A percentile compares a stretch with the other conserved stretches of the same genome.
Evolutionary conservation across 2,797 vertebrate genomes (phyloP).

Genomic region (Sebastes variabilis): DNA sequence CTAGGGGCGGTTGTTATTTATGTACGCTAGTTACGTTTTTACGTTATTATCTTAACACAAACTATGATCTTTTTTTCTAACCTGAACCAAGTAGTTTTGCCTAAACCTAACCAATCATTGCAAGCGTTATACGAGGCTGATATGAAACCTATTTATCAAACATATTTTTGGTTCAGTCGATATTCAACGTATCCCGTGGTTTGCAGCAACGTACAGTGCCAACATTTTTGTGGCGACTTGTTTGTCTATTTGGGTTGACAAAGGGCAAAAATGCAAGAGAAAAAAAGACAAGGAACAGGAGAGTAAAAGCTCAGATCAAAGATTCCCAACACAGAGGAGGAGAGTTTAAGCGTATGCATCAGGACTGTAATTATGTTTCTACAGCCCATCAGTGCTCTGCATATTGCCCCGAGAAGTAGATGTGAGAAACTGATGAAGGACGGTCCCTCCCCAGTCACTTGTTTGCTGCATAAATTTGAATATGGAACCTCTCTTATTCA

Average conservation of each 20-base stretch:
- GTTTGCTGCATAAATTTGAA: conserved; percentile 56
- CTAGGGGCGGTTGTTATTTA: too few relatives aligned
- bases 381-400: conserved; percentile 37
- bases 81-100: background rate
- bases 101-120: background rate
- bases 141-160: background rate
- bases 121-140: background rate
- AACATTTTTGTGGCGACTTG: background rate
- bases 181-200: background rate
- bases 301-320: background rate
- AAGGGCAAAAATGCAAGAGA: background rate
- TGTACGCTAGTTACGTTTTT: background rate
- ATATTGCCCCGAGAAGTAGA: conserved; percentile 32
- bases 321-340: conserved; percentile 10
- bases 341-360: conserved; percentile 41
- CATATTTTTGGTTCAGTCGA: background rate
- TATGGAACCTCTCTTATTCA: conserved; percentile 7
- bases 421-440: conserved; percentile 43
- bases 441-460: conserved; percentile 35
- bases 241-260: background rate
- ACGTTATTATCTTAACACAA: rapidly evolving
- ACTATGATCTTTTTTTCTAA: background rate
- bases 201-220: background rate
- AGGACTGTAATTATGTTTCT: conserved; percentile 58
- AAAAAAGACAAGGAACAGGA: background rate